These are phyloP conservation scores for rabbit (Oryctolagus cuniculus) DNA, from an alignment of 2,113 vertebrate species.

Conservation along the genomic window DNA sequence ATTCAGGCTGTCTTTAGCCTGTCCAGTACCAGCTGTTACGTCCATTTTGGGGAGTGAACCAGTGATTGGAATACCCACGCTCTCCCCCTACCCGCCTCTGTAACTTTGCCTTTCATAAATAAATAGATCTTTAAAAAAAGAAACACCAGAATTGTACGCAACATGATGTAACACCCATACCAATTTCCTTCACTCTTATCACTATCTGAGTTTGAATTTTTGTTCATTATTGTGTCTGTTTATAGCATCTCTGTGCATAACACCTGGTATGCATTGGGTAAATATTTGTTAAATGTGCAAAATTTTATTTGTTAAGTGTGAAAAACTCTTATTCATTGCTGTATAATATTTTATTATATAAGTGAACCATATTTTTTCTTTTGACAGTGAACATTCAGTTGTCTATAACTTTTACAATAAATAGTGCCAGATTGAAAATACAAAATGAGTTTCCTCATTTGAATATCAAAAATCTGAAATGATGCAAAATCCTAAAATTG, in stretches of 20 bases:
- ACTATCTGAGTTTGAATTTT: neutral
- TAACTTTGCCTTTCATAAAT: too few species aligned
- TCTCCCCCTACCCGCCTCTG: too few species aligned
- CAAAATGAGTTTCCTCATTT: too few species aligned
- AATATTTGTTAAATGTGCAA: slow-evolving; percentile 34
- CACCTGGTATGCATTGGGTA: neutral
- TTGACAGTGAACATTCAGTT: neutral
- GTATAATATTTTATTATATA: neutral
- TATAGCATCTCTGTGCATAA: neutral
- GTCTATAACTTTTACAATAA: neutral
- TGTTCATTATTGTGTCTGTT: neutral
- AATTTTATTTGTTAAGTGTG: neutral
- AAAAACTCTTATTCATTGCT: slow-evolving; percentile 21
- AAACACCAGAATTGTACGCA: neutral
- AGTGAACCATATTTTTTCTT: neutral
- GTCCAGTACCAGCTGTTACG: too few species aligned
- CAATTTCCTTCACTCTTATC: neutral
- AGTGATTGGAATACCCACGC: too few species aligned
- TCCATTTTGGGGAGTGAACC: too few species aligned
- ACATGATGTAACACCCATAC: neutral
- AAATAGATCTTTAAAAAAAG: too few species aligned
- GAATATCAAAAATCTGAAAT: too few species aligned
- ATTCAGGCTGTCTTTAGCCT: too few species aligned
- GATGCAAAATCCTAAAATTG: too few species aligned
- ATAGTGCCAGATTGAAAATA: too few species aligned